Conservation (phyloP, 2,888 invertebrate species). For the Anorthoa munda region DNA sequence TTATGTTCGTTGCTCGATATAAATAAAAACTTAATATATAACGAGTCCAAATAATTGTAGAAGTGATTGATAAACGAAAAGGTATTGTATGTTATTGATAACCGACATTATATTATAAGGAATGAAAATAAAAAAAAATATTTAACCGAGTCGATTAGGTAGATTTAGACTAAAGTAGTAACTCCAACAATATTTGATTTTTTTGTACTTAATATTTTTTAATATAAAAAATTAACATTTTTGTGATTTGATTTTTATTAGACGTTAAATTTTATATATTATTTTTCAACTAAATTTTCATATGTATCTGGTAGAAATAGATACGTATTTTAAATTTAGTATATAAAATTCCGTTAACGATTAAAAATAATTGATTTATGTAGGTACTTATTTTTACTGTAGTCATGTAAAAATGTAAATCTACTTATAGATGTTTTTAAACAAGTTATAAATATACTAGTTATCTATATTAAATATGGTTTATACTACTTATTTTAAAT, state of each 20-base stretch:
- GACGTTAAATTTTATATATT: slow-evolving; percentile 61
- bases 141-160: slow-evolving; percentile 63
- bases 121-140: slow-evolving; percentile 29
- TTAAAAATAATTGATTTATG: slow-evolving; percentile 60
- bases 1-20: slow-evolving; percentile 70
- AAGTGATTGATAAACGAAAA: slow-evolving; percentile 60
- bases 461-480: slow-evolving; percentile 60
- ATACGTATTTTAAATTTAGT: slow-evolving; percentile 80
- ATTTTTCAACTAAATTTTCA: slow-evolving; percentile 76
- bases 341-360: slow-evolving; percentile 62
- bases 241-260: slow-evolving; percentile 48
- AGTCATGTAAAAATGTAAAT: slow-evolving; percentile 84
- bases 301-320: slow-evolving; percentile 75
- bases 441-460: slow-evolving; percentile 64
- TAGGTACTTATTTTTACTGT: slow-evolving; percentile 77
- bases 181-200: slow-evolving; percentile 46
- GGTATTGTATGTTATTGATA: slow-evolving; percentile 55
- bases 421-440: slow-evolving; percentile 70
- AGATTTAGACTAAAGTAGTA: slow-evolving; percentile 64
- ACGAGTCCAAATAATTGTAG: slow-evolving; percentile 66
- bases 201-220: slow-evolving; percentile 44
- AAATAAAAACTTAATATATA: slow-evolving; percentile 50
- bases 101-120: slow-evolving; percentile 52
- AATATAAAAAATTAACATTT: slow-evolving; percentile 38
- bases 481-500: slow-evolving; percentile 65